A percentile compares a stretch with the other conserved stretches of the same genome.
phyloP scores from a whole-genome alignment of 2,797 vertebrate genomes.

The Kryptolebias ocellatus region DNA sequence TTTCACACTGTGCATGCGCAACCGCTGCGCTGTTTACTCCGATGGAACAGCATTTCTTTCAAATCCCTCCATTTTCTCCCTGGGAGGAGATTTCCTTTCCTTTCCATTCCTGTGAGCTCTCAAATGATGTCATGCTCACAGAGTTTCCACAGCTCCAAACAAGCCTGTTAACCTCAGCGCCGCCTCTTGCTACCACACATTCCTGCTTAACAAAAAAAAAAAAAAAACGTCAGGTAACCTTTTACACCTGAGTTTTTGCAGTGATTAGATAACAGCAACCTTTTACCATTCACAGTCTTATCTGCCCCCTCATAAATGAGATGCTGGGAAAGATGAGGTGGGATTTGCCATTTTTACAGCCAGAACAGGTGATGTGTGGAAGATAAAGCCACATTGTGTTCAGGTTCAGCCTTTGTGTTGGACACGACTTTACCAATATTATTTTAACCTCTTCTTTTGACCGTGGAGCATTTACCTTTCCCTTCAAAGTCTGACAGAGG shows the following conservation, averaged over 20 bases:
- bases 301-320: conserved; percentile 30
- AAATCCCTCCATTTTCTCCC: conserved; percentile 71
- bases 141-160: conserved; percentile 76
- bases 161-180: conserved; percentile 70
- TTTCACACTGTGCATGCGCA: conserved; percentile 68
- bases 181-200: conserved; percentile 59
- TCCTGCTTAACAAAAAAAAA: conserved; percentile 31
- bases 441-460: conserved; percentile 66
- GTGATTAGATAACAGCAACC: conserved; percentile 43
- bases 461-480: conserved; percentile 45
- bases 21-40: conserved; percentile 72
- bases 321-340: conserved; percentile 15
- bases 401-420: conserved; percentile 51
- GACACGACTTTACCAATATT: conserved; percentile 77
- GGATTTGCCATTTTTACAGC: conserved; percentile 19
- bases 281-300: conserved; percentile 26
- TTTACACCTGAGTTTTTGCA: conserved; percentile 44
- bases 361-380: conserved; percentile 41
- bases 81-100: conserved; percentile 78
- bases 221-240: conserved; percentile 24
- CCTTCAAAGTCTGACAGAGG: conserved; percentile 29
- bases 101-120: conserved; percentile 75
- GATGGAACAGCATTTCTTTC: conserved; percentile 61
- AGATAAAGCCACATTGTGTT: conserved; percentile 54
- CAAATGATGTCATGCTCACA: conserved; percentile 76